These are phyloP conservation scores for Onychorhynchus coronatus DNA, from an alignment of 2,113 vertebrate genomes.

Conservation along the genomic window DNA sequence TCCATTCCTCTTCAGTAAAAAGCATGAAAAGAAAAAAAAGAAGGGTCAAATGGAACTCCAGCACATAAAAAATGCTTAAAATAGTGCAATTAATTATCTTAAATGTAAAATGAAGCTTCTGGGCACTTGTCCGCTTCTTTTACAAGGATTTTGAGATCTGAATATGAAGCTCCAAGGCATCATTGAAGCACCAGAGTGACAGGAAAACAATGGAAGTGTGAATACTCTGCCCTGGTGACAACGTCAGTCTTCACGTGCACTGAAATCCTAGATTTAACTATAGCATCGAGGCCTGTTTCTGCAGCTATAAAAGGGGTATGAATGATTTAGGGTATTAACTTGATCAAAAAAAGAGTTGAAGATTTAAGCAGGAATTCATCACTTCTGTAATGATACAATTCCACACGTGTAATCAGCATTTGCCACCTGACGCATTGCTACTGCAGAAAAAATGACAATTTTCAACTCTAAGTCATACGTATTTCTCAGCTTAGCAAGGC, in stretches of 20 bases:
- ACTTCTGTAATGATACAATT: not conserved
- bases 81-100: not conserved
- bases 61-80: not conserved
- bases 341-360: not conserved
- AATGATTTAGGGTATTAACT: slow-evolving; percentile 7
- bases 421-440: not conserved
- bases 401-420: not conserved
- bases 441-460: not conserved
- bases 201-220: not conserved
- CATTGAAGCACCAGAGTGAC: not conserved
- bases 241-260: not conserved
- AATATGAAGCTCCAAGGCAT: not conserved
- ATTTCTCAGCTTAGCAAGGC: not conserved
- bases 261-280: not conserved
- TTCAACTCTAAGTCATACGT: not conserved
- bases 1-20: not conserved
- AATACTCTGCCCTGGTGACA: not conserved
- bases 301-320: not conserved
- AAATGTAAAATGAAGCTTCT: not conserved
- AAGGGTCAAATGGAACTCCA: not conserved
- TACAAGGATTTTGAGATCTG: not conserved
- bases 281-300: not conserved
- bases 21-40: not conserved
- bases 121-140: not conserved
- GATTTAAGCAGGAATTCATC: slow-evolving; percentile 2